These are phyloP conservation scores for Crossocerus cetratus DNA, from an alignment of 2,888 invertebrate species.

Conservation along the genomic window DNA sequence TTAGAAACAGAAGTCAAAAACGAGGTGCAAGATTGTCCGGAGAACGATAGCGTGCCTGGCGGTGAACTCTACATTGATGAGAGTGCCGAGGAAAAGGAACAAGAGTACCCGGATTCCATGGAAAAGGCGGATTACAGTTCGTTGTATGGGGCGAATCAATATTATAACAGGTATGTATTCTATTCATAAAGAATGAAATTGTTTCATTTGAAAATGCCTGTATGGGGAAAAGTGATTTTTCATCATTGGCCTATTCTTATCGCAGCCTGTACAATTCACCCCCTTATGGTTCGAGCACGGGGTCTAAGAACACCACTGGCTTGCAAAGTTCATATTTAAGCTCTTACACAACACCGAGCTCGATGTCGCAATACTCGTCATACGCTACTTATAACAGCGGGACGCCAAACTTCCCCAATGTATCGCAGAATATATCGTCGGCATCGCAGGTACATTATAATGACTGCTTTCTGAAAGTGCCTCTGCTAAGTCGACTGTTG, in stretches of 20 bases:
- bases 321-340: slow-evolving; percentile 72
- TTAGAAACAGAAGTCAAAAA: slow-evolving; percentile 74
- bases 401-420: slow-evolving; percentile 70
- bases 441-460: slow-evolving; percentile 67
- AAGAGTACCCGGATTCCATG: slow-evolving; percentile 73
- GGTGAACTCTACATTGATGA: slow-evolving; percentile 74
- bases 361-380: slow-evolving; percentile 74
- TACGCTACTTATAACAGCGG: slow-evolving; percentile 73
- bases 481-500: not conserved
- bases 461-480: not conserved
- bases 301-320: slow-evolving; percentile 69
- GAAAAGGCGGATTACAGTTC: slow-evolving; percentile 74
- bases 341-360: slow-evolving; percentile 71
- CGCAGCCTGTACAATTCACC: slow-evolving; percentile 72
- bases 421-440: slow-evolving; percentile 74
- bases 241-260: not conserved
- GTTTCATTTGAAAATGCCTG: not conserved
- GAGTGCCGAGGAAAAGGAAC: slow-evolving; percentile 74
- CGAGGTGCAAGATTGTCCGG: slow-evolving; percentile 74
- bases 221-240: not conserved
- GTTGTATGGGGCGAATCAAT: slow-evolving; percentile 71
- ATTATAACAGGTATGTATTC: slow-evolving; percentile 69
- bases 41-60: slow-evolving; percentile 72
- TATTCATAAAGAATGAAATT: not conserved
- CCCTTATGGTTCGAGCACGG: slow-evolving; percentile 68